A percentile compares a stretch with the other conserved stretches of the same genome.
Evolutionary conservation across 2,888 invertebrate species (phyloP).

Genomic region (Chrysolina haemoptera): DNA sequence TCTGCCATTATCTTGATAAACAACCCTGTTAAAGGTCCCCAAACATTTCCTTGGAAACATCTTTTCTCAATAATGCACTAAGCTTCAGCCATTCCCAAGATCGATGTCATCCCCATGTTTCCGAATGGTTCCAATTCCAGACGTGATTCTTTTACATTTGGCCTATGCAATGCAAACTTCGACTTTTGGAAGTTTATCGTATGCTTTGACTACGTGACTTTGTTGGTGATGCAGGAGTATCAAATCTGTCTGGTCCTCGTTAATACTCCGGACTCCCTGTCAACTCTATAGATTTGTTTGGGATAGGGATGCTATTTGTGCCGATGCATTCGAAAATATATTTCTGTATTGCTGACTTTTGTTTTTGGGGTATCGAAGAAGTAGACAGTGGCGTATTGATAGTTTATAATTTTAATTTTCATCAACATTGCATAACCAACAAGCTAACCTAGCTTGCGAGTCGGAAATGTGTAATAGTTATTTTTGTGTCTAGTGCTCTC

Average conservation of each 20-base stretch:
- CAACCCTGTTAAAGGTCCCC: slow-evolving; percentile 34
- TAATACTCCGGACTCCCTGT: slow-evolving; percentile 23
- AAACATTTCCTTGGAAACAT: slow-evolving; percentile 40
- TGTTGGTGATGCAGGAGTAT: slow-evolving; percentile 10
- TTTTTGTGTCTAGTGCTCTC: too few relatives aligned
- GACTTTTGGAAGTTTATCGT: slow-evolving; percentile 55
- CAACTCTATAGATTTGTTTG: slow-evolving; percentile 30
- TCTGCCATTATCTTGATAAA: slow-evolving; percentile 44
- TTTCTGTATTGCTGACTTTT: not conserved
- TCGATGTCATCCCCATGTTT: slow-evolving; percentile 55
- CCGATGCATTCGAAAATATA: not conserved
- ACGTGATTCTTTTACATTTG: slow-evolving; percentile 67
- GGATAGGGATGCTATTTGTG: slow-evolving; percentile 27
- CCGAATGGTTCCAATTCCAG: slow-evolving; percentile 54
- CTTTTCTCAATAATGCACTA: slow-evolving; percentile 37
- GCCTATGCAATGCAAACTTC: slow-evolving; percentile 62
- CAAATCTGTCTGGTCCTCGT: slow-evolving; percentile 20
- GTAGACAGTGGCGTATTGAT: too few relatives aligned
- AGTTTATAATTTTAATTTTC: too few relatives aligned
- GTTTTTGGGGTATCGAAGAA: not conserved
- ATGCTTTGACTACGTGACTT: slow-evolving; percentile 57
- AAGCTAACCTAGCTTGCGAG: too few relatives aligned
- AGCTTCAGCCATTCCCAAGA: slow-evolving; percentile 39
- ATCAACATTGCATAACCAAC: too few relatives aligned
- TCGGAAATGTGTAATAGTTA: too few relatives aligned